Evolutionary conservation across 1,140 invertebrate genomes (phyloP).

Genomic region (Chymomyza costata): DNA sequence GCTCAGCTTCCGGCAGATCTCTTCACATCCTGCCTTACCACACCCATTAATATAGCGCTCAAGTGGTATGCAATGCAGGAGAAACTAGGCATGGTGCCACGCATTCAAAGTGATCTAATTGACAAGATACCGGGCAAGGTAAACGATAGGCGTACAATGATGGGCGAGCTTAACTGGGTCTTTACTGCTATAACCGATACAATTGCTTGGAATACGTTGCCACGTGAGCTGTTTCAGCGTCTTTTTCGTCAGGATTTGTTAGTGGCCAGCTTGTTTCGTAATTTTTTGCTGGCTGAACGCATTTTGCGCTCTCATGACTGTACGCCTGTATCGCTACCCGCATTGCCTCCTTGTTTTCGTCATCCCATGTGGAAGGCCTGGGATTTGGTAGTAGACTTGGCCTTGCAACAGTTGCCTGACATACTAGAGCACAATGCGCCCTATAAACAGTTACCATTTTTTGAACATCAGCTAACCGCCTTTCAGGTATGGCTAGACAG

Average conservation of each 20-base stretch:
- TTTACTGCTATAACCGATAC: constrained; percentile 99
- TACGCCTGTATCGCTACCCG: constrained; percentile 92
- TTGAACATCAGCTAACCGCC: constrained; percentile 98
- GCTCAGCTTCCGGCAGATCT: constrained; percentile 98
- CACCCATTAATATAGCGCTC: constrained; percentile 97
- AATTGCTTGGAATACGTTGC: constrained; percentile 99
- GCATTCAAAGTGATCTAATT: constrained; percentile 87
- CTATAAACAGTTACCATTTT: constrained; percentile 92
- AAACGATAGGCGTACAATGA: constrained; percentile 96
- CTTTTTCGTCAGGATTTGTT: constrained; percentile 97
- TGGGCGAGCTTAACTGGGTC: constrained; percentile 99
- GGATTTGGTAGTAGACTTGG: constrained; percentile 97
- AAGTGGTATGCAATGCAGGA: constrained; percentile 94
- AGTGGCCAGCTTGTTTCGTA: constrained; percentile 98
- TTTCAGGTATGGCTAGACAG: constrained; percentile 97
- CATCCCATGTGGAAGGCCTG: constrained; percentile 97
- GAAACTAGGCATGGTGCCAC: constrained; percentile 87
- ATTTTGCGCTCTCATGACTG: constrained; percentile 98
- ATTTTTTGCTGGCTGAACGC: constrained; percentile 96
- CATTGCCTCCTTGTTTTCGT: constrained; percentile 91
- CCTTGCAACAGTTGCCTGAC: constrained; percentile 90
- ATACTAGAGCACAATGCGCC: constrained; percentile 81
- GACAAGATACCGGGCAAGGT: constrained; percentile 97
- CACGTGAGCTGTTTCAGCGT: constrained; percentile 94
- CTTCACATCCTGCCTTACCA: constrained; percentile 98